A percentile compares a stretch with the other conserved stretches of the same genome.
Evolutionary conservation across 1,140 invertebrate genomes (phyloP).

Genomic region (Psix sp.): DNA sequence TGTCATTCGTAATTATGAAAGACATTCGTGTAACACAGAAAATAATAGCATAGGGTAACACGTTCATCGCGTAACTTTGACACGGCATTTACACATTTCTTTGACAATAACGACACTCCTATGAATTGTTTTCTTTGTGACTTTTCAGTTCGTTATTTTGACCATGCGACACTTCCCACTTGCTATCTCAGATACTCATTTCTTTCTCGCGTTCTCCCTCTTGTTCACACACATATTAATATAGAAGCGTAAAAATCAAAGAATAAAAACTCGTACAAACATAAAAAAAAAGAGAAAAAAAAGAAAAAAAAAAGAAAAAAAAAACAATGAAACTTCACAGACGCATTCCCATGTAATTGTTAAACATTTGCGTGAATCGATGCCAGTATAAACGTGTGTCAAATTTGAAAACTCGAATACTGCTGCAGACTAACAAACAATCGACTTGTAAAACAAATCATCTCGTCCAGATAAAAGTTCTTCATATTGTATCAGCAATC

Average conservation of each 20-base stretch:
- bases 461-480: constrained; percentile 24
- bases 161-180: constrained; percentile 1
- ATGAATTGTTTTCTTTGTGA: constrained; percentile 4
- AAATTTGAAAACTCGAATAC: constrained; percentile 30
- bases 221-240: constrained; percentile 1
- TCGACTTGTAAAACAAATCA: constrained; percentile 10
- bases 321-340: no score
- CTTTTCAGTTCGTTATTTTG: neutral
- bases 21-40: constrained; percentile 31
- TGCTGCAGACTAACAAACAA: constrained; percentile 11
- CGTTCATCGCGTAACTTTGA: constrained; percentile 21
- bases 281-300: constrained; percentile 36
- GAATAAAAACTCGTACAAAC: constrained; percentile 43
- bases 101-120: constrained; percentile 16
- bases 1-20: constrained; percentile 29
- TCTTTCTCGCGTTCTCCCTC: neutral
- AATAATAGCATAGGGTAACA: constrained; percentile 40
- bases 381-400: constrained; percentile 34
- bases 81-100: constrained; percentile 14
- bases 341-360: constrained; percentile 13
- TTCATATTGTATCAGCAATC: constrained; percentile 28
- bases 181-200: constrained; percentile 1
- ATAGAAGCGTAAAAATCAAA: constrained; percentile 39
- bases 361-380: constrained; percentile 24
- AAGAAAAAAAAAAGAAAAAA: no score